Base-by-base conservation (phyloP, 1,140 invertebrate genomes). In the Drosophila melanica region DNA sequence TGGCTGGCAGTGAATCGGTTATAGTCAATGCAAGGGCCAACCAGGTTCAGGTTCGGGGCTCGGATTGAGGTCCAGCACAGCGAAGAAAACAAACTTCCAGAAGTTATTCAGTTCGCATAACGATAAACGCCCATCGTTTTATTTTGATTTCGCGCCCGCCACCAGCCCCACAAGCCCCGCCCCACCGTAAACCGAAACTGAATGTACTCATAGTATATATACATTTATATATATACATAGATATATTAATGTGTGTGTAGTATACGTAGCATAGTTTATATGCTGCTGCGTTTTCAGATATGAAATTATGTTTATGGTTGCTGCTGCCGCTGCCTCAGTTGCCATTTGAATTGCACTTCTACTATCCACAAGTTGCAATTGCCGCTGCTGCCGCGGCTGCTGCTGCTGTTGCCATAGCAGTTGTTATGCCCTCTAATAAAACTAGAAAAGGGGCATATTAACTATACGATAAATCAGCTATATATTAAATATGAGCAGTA, bases 61-160 rank as follows among this genome's bases (percentile, higher is more conserved):
- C 39, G 30, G 18, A 3, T 23, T 23, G 20, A 23, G 20, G 20
- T 23, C 14, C 33, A 54, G 47, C 18, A 45, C 42, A 48, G 63
- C 35, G 45, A 27, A 87, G 79, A 86, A 86, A 87, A 79, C 82
- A 81, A 86, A 86, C 82, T 86, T 86, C 82, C 82, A 86, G 82
- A 86, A 86, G 82, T 86, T 86, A 87, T 86, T 86, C 82, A 82
- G 82, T 81, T 86, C 82, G 82, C 82, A 86, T 86, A 87, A 87
- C 82, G 79, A 87, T 86, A 86, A 86, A 86, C 82, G 82, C 82
- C 82, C 82, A 86, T 81, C 81, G 81, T 75, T 86, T 86, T 86
- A 86, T 86, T 85, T 85, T 85, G 81, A 85, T 85, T 75, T 81
- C 69, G 58, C 74, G 62, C 58, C 77, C 71, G 68, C 67, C 73